Evolutionary conservation across 2,888 invertebrate genomes (phyloP).

Genomic region (Halictus quadricinctus): DNA sequence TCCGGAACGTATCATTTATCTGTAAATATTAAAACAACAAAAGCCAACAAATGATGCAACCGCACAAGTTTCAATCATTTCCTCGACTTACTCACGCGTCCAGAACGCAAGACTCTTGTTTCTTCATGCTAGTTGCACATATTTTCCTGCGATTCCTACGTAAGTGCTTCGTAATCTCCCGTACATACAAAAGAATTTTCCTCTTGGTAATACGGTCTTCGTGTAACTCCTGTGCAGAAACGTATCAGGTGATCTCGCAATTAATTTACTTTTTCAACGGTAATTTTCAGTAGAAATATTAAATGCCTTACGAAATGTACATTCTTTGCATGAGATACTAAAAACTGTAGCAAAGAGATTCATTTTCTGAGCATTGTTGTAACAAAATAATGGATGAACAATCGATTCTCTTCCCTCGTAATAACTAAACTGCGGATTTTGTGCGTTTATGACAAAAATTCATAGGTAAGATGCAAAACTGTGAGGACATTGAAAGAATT

Average conservation of each 20-base stretch:
- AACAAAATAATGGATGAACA: not conserved
- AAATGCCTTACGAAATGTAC: not conserved
- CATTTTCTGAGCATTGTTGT: not conserved
- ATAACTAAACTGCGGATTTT: no score
- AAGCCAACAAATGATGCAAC: not conserved
- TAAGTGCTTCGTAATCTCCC: not conserved
- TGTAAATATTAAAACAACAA: not conserved
- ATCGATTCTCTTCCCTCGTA: not conserved
- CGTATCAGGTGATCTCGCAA: not conserved
- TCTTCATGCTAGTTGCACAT: conserved; percentile 1
- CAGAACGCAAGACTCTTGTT: conserved; percentile 20
- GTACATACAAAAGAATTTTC: not conserved
- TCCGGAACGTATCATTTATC: not conserved
- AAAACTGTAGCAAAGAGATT: not conserved
- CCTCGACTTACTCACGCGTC: conserved; percentile 14
- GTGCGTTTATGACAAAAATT: no score
- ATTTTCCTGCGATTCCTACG: not conserved
- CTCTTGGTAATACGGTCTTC: conserved; percentile 5
- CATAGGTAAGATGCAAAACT: no score
- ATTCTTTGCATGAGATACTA: not conserved
- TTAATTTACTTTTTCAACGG: not conserved
- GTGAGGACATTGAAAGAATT: no score
- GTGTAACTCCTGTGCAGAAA: conserved; percentile 2
- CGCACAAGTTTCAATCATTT: conserved; percentile 11
- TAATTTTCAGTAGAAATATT: not conserved